Evolutionary conservation across 2,113 vertebrate species (phyloP).

Genomic region (Podocnemis expansa): DNA sequence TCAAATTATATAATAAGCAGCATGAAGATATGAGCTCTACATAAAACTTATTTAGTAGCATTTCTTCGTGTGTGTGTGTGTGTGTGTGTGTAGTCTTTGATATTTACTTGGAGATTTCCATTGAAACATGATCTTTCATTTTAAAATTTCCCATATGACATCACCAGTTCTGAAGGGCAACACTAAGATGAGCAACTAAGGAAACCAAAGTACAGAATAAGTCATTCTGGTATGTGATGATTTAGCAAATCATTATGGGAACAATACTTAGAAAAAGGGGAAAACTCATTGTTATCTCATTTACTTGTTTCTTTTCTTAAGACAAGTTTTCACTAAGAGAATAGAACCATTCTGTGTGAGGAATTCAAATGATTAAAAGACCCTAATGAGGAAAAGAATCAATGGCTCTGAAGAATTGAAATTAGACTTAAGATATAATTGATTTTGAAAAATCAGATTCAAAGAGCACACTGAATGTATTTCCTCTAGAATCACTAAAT

Average conservation of each 20-base stretch:
- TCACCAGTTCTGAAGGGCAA: neutral
- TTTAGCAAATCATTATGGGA: neutral
- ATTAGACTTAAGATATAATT: slow-evolving; percentile 76
- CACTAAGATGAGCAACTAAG: neutral
- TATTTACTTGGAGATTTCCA: neutral
- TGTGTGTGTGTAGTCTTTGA: neutral
- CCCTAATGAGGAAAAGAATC: slow-evolving; percentile 73
- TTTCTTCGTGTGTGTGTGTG: neutral
- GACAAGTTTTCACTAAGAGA: slow-evolving; percentile 43
- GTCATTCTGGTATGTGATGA: neutral
- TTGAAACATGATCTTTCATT: neutral
- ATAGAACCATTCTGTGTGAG: slow-evolving; percentile 29
- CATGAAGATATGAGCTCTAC: neutral
- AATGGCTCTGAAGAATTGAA: slow-evolving; percentile 72
- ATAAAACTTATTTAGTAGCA: neutral
- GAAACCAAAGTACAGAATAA: neutral
- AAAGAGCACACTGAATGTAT: slow-evolving; percentile 74
- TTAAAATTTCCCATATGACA: neutral
- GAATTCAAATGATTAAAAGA: slow-evolving; percentile 66
- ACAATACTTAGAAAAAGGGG: neutral
- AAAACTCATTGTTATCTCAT: slow-evolving; percentile 1
- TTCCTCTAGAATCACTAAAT: slow-evolving; percentile 68
- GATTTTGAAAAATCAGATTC: slow-evolving; percentile 73
- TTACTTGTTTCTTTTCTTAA: slow-evolving; percentile 1
- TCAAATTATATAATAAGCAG: neutral